These are phyloP conservation scores for Clanis bilineata DNA, from an alignment of 2,888 invertebrate genomes.

Conservation along the genomic window DNA sequence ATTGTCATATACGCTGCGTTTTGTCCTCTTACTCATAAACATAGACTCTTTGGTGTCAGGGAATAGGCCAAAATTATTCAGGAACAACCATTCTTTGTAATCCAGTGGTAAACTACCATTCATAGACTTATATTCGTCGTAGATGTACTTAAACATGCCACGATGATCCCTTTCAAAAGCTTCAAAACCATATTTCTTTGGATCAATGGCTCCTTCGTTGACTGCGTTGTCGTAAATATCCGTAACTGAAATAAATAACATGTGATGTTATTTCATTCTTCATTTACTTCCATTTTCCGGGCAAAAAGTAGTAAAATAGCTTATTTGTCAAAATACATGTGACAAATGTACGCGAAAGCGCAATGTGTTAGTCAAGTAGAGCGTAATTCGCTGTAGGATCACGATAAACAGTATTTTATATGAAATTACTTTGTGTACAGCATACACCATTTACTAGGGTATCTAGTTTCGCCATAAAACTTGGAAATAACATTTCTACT, in stretches of 20 bases:
- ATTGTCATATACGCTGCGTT: slow-evolving; percentile 49
- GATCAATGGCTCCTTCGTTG: slow-evolving; percentile 60
- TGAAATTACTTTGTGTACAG: slow-evolving; percentile 8
- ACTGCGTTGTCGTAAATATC: slow-evolving; percentile 47
- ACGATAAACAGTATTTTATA: slow-evolving; percentile 8
- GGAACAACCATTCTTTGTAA: slow-evolving; percentile 60
- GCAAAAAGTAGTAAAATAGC: slow-evolving; percentile 31
- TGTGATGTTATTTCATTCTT: slow-evolving; percentile 29
- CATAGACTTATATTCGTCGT: slow-evolving; percentile 40
- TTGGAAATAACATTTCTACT: not conserved
- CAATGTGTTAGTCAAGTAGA: slow-evolving; percentile 7
- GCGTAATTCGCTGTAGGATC: slow-evolving; percentile 9
- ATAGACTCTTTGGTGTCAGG: slow-evolving; percentile 56
- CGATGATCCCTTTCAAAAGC: slow-evolving; percentile 52
- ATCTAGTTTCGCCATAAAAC: not conserved
- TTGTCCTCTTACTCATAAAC: slow-evolving; percentile 51
- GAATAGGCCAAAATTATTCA: slow-evolving; percentile 60
- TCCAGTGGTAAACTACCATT: slow-evolving; percentile 47
- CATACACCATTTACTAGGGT: not conserved
- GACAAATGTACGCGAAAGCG: slow-evolving; percentile 5
- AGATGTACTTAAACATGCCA: slow-evolving; percentile 54
- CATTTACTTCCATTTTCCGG: slow-evolving; percentile 29
- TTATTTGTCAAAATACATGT: slow-evolving; percentile 18
- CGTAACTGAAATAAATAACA: slow-evolving; percentile 40
- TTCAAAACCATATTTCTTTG: slow-evolving; percentile 55